Percentiles rank a stretch among this genome's conserved stretches.
These are phyloP conservation scores for Furcifer pardalis DNA, from an alignment of 2,797 vertebrate genomes.

Conservation along the genomic window DNA sequence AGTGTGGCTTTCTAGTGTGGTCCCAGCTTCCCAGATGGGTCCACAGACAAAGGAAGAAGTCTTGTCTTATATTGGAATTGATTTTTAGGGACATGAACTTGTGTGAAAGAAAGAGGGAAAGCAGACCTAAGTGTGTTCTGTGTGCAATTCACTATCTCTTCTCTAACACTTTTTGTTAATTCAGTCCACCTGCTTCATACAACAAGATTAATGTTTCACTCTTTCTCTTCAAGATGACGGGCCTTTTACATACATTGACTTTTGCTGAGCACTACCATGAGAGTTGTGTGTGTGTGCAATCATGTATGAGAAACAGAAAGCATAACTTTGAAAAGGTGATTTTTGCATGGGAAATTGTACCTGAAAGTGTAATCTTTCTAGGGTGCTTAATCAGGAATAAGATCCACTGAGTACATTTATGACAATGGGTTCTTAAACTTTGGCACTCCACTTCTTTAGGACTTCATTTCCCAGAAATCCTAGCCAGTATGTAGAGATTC, in stretches of 20 bases:
- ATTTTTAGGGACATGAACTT: background rate
- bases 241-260: background rate
- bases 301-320: background rate
- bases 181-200: background rate
- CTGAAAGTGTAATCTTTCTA: background rate
- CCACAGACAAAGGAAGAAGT: background rate
- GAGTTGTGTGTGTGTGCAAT: background rate
- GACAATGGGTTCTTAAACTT: no score
- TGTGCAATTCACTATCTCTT: background rate
- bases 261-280: background rate
- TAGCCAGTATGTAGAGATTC: no score
- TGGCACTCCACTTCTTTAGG: no score
- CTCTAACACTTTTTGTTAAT: no score
- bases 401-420: background rate
- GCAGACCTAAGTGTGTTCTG: background rate
- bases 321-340: background rate
- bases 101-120: background rate
- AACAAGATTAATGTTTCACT: background rate
- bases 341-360: background rate
- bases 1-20: conserved; percentile 9
- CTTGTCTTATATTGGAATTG: background rate
- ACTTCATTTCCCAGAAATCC: no score
- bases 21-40: conserved; percentile 6
- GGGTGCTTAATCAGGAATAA: background rate
- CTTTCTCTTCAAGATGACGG: background rate